Conservation (phyloP, 2,797 vertebrate genomes). For the Atherinosoma microstoma region DNA sequence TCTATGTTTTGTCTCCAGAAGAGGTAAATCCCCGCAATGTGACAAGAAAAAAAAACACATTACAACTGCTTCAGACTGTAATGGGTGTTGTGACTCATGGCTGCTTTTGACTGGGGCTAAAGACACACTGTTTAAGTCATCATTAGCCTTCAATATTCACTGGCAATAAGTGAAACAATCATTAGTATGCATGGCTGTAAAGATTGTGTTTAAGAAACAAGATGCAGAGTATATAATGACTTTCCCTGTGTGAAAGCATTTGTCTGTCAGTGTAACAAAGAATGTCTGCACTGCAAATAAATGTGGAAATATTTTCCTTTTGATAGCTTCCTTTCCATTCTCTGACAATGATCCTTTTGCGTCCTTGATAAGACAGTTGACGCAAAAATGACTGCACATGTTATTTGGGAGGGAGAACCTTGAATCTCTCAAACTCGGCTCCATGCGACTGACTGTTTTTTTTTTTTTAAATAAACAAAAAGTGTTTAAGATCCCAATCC, state of each 20-base stretch:
- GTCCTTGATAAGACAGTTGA: not conserved
- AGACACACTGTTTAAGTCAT: constrained; percentile 70
- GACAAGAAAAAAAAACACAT: not conserved
- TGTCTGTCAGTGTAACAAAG: constrained; percentile 1
- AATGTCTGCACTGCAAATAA: not conserved
- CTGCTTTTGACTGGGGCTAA: constrained; percentile 61
- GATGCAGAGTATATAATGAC: constrained; percentile 9
- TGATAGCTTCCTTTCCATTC: no score
- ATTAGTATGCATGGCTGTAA: constrained; percentile 31
- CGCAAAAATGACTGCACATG: not conserved
- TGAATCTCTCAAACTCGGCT: not conserved
- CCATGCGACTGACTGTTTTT: not conserved
- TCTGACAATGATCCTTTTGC: not conserved
- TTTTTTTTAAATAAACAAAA: not conserved
- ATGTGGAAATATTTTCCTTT: not conserved
- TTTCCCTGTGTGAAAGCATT: constrained; percentile 1
- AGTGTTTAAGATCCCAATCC: not conserved
- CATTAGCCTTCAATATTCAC: constrained; percentile 67
- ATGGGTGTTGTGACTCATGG: constrained; percentile 60
- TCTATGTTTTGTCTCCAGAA: constrained; percentile 3
- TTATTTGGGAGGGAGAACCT: not conserved
- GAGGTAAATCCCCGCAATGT: not conserved
- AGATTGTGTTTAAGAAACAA: constrained; percentile 11
- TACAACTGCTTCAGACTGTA: constrained; percentile 43
- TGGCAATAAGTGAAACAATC: constrained; percentile 38